Evolutionary conservation across 2,113 vertebrate genomes (phyloP), one percentile per base, ranked within the genome.

Genomic region (Psammodynastes pulverulentus): DNA sequence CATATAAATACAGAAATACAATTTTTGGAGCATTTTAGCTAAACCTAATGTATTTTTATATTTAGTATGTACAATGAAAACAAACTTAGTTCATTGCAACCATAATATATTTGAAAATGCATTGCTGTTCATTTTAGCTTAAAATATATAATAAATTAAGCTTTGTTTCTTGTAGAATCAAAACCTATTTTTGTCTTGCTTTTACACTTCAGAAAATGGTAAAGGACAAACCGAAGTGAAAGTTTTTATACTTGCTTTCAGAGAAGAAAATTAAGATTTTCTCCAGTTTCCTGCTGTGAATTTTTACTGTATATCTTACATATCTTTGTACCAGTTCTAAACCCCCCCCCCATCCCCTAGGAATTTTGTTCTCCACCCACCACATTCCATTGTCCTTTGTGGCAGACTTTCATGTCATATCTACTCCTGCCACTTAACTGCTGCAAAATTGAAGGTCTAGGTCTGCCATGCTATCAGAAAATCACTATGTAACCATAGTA

Each of bases 301-400:
- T 85, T 92, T 39, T 43, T 86, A 29, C n/a, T 62, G 8, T 34
- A 34, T 89, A 39, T 51, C 24, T 24, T 54, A 89, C 43, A 88
- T 45, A 51, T 29, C 34, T 87, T 72, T 72, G 15, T 84, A 53
- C 51, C 17, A 79, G 34, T 54, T 67, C 62, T 17, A n/a, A n/a
- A n/a, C n/a, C n/a, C 62, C 12, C 43, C 53, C 23, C 24, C 39
- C 52, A 23, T 34, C 51, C 13, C 23, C n/a, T 19, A 72, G 49
- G 58, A 88, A 88, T 45, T 53, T 79, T 92, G 29, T 88, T 51
- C 26, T 88, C 58, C 58, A 92, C 58, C 48, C 86, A 92, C 86
- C 58, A 88, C 86, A 88, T 92, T 88, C 86, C 91, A 88, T 34
- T 79, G 91, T 53, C 34, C 48, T 79, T 88, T 92, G 58, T 79